Evolutionary conservation across 2,113 vertebrate genomes (phyloP), one percentile per base, ranked within the genome.

Genomic region (Nansenia antarctica): DNA sequence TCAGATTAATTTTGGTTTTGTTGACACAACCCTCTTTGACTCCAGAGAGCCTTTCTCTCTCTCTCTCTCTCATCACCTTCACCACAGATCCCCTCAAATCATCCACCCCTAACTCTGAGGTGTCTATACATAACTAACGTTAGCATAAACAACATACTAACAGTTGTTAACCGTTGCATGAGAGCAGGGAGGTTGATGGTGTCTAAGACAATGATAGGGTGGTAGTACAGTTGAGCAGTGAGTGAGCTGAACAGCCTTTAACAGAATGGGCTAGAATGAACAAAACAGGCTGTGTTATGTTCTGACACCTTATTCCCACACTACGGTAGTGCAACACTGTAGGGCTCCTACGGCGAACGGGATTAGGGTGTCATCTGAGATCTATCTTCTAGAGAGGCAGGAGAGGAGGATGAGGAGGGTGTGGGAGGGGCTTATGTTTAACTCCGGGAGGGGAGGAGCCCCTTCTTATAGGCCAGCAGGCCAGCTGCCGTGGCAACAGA

Each of bases 381-480:
- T 2, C 20, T 35, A 24, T 32, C n/a, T 22, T 58, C 12, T n/a
- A 34, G 20, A 58, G 35, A 62, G 34, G 39, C 64, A 59, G 54
- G 74, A 57, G 65, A 69, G 63, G 14, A 32, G 37, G 63, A 12
- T 2, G 67, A 54, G 1, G 0, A 12, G 18, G 8, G 2, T 15
- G n/a, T n/a, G 29, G 24, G 26, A 3, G 5, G 64, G 24, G 27
- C 18, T 22, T 15, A 26, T 9, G n/a, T 72, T 86, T 92, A 92
- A 69, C 77, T 71, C n/a, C 62, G 73, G 37, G 78, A n/a, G n/a
- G n/a, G 70, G 1, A 95, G 62, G 6, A 96, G 76, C 59, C 95
- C 95, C 78, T 88, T 96, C 90, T 88, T 97, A 85, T 90, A 93
- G 65, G 92, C 91, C 53, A 95, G 62, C 45, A 95, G 58, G 60